Conservation (phyloP, 2,797 vertebrate genomes). For the Galago senegalensis region DNA sequence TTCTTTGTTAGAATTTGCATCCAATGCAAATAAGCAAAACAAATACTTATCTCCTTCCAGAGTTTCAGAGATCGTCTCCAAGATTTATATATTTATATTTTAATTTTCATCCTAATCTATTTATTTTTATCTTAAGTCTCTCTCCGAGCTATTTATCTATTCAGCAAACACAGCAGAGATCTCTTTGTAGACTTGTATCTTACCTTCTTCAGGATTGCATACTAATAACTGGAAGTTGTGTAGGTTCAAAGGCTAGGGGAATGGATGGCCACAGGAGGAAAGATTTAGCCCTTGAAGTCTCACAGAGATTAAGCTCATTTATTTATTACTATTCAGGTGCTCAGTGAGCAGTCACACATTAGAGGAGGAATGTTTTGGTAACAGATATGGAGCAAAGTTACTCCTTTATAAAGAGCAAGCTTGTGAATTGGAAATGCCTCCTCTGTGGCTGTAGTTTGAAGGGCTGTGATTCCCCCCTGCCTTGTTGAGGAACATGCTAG, state of each 20-base stretch:
- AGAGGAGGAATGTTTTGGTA: background rate
- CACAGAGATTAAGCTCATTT: background rate
- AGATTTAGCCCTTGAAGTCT: background rate
- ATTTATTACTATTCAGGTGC: background rate
- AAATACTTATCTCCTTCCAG: background rate
- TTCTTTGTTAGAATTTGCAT: background rate
- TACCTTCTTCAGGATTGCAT: background rate
- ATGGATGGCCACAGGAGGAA: background rate
- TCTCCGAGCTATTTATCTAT: background rate
- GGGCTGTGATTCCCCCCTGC: background rate
- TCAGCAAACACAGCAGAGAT: background rate
- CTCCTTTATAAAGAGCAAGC: background rate
- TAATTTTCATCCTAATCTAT: background rate
- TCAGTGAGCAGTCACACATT: background rate
- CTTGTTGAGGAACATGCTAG: background rate
- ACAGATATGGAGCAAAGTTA: background rate
- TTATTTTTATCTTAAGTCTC: background rate
- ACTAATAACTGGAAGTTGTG: background rate
- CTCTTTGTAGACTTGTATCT: background rate
- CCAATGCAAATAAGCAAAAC: background rate
- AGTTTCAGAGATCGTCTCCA: background rate
- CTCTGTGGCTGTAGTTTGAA: background rate
- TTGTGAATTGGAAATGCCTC: background rate
- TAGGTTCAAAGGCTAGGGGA: background rate
- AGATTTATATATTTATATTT: background rate